Evolutionary conservation across 53 echinoderm and acorn worm species (phyloP).

Genomic region (Holothuria leucospilota): DNA sequence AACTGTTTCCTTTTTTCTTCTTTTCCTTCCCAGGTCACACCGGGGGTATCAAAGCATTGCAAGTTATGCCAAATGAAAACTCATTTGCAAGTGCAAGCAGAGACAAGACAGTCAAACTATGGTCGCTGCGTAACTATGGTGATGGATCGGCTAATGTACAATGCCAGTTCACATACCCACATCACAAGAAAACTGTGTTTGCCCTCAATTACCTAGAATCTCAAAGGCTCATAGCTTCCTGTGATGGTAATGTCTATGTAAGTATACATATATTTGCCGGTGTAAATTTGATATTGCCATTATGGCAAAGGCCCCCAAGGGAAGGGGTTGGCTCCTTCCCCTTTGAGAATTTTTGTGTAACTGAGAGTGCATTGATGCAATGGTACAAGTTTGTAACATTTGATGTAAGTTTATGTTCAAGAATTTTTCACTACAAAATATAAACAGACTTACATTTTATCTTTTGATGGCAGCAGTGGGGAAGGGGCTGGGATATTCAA

Average conservation of each 20-base stretch:
- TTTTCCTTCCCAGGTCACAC: slow-evolving; percentile 75
- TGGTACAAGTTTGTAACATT: too few species aligned
- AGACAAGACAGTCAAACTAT: slow-evolving; percentile 95
- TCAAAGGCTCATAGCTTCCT: slow-evolving; percentile 88
- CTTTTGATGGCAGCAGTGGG: too few species aligned
- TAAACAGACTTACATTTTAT: too few species aligned
- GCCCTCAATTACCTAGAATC: slow-evolving; percentile 86
- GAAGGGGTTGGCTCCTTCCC: too few species aligned
- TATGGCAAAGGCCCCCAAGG: too few species aligned
- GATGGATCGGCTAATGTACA: slow-evolving; percentile 72
- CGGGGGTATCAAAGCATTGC: slow-evolving; percentile 77
- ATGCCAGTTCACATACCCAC: slow-evolving; percentile 82
- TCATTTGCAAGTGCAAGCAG: slow-evolving; percentile 92
- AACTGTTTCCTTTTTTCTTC: too few species aligned
- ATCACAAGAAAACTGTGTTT: slow-evolving; percentile 92
- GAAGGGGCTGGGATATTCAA: too few species aligned
- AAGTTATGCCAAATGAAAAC: slow-evolving; percentile 88
- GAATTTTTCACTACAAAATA: too few species aligned
- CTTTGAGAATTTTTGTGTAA: too few species aligned
- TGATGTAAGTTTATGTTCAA: too few species aligned
- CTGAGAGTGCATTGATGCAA: too few species aligned
- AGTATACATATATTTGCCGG: slow-evolving; percentile 12
- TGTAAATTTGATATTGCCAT: not conserved
- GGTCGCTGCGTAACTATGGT: slow-evolving; percentile 93
- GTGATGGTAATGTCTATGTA: slow-evolving; percentile 94